Conservation (phyloP, 2,888 invertebrate species). For the Opisthograptis luteolata region DNA sequence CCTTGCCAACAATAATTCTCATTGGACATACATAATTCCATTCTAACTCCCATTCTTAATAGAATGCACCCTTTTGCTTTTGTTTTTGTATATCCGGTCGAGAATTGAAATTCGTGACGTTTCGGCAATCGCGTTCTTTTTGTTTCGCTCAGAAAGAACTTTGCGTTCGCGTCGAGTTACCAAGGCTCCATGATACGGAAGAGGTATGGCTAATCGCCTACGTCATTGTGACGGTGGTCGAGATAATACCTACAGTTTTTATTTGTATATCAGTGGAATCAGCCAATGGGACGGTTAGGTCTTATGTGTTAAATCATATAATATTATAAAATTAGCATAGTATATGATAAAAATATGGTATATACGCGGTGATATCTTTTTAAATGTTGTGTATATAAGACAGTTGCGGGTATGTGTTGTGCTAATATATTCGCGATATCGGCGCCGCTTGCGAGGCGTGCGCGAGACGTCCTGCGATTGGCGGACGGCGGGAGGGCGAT, state of each 20-base stretch:
- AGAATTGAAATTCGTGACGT: conserved; percentile 59
- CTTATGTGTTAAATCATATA: conserved; percentile 35
- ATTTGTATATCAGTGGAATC: conserved; percentile 41
- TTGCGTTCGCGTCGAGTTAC: conserved; percentile 60
- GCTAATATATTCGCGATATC: conserved; percentile 78
- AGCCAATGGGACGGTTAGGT: conserved; percentile 41
- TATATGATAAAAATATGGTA: conserved; percentile 39
- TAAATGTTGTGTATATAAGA: conserved; percentile 19
- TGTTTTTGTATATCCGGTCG: conserved; percentile 74
- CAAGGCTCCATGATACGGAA: conserved; percentile 67
- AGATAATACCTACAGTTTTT: conserved; percentile 34
- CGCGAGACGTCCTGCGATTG: conserved; percentile 68
- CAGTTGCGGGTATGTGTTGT: conserved; percentile 41
- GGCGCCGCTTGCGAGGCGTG: conserved; percentile 53
- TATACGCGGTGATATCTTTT: conserved; percentile 11
- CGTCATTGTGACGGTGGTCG: conserved; percentile 36
- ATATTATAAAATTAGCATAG: too few species aligned
- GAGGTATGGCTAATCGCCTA: conserved; percentile 51
- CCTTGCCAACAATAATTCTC: conserved; percentile 51
- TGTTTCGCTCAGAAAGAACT: conserved; percentile 49
- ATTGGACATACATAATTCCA: conserved; percentile 71
- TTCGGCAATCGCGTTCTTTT: conserved; percentile 46
- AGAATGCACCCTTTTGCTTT: conserved; percentile 65
- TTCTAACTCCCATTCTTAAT: conserved; percentile 64
- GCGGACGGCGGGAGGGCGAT: conserved; percentile 76